These are phyloP conservation scores for Lynx canadensis DNA, from an alignment of 2,113 vertebrate species.

Conservation along the genomic window DNA sequence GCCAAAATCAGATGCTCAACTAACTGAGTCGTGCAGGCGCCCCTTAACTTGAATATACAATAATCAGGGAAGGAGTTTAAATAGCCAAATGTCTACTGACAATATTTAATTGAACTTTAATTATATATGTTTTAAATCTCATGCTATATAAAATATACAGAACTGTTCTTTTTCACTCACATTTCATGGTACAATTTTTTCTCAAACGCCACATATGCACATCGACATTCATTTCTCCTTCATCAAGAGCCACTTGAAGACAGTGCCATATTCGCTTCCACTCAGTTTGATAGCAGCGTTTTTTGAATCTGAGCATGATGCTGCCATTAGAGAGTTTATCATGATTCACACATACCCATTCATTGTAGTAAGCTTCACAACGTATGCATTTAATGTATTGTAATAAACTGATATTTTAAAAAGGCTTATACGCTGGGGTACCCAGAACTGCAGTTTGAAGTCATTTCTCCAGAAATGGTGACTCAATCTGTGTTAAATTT, in stretches of 20 bases:
- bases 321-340: neutral
- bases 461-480: constrained; percentile 40
- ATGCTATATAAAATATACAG: neutral
- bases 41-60: neutral
- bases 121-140: constrained; percentile 21
- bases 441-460: neutral
- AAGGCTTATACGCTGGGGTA: neutral
- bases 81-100: constrained; percentile 6
- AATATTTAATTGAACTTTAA: constrained; percentile 35
- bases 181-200: neutral
- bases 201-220: neutral
- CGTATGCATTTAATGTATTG: neutral
- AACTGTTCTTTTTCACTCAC: neutral
- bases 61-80: neutral
- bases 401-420: neutral
- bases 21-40: too few relatives aligned
- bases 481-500: constrained; percentile 33
- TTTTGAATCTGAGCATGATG: neutral
- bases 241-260: constrained; percentile 25
- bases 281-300: neutral
- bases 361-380: neutral
- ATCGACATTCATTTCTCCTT: constrained; percentile 16
- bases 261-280: neutral
- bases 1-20: too few relatives aligned
- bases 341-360: neutral